A percentile compares a stretch with the other conserved stretches of the same genome.
Evolutionary conservation across 2,888 invertebrate species (phyloP).

Genomic region (Lampropteryx suffumata): DNA sequence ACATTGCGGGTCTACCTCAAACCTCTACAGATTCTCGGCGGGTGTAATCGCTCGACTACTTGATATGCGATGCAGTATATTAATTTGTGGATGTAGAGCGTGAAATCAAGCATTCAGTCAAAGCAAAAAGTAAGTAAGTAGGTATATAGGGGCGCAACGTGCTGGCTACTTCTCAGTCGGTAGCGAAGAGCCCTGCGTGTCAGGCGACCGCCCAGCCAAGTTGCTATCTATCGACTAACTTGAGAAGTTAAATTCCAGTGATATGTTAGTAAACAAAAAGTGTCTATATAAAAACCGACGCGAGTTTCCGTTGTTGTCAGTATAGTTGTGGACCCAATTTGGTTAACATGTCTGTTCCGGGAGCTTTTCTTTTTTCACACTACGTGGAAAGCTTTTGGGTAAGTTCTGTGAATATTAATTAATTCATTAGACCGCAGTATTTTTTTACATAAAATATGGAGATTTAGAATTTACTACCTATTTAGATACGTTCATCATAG

Average conservation of each 20-base stretch:
- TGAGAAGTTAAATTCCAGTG: slow-evolving; percentile 53
- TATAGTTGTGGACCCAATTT: slow-evolving; percentile 60
- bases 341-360: slow-evolving; percentile 72
- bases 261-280: slow-evolving; percentile 79
- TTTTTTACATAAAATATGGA: too few relatives aligned
- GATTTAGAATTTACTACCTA: too few relatives aligned
- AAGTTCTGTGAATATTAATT: slow-evolving; percentile 53
- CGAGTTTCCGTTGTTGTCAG: slow-evolving; percentile 59
- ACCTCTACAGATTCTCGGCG: slow-evolving; percentile 29
- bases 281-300: slow-evolving; percentile 70
- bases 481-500: too few relatives aligned
- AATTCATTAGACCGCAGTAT: too few relatives aligned
- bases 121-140: slow-evolving; percentile 68
- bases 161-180: slow-evolving; percentile 60
- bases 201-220: slow-evolving; percentile 28
- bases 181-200: slow-evolving; percentile 51
- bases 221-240: slow-evolving; percentile 15
- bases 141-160: slow-evolving; percentile 73
- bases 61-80: slow-evolving; percentile 64
- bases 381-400: slow-evolving; percentile 79
- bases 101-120: slow-evolving; percentile 74
- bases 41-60: slow-evolving; percentile 41
- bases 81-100: slow-evolving; percentile 77
- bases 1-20: not conserved
- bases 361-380: slow-evolving; percentile 70